phyloP scores from a whole-genome alignment of 2,888 invertebrate species.

The Hyalella azteca region DNA sequence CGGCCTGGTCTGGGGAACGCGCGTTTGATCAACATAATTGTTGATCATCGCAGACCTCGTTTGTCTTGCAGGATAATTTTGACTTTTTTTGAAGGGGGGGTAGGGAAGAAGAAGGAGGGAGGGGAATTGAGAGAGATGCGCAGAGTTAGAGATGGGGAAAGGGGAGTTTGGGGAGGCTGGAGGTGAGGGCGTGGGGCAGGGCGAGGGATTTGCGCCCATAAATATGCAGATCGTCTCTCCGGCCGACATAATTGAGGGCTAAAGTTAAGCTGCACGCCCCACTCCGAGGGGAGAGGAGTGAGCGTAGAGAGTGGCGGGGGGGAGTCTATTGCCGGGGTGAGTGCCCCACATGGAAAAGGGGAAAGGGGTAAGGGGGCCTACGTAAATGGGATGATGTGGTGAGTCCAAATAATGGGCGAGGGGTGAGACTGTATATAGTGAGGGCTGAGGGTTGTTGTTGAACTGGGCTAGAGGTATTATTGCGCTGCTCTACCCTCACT shows the following conservation, averaged over 20 bases:
- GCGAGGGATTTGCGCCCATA: constrained; percentile 13
- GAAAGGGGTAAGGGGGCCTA: not conserved
- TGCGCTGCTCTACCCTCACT: no score
- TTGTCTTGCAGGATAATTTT: no score
- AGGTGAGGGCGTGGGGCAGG: constrained; percentile 11
- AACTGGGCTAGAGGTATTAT: no score
- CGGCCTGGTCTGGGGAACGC: no score
- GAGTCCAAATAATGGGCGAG: not conserved
- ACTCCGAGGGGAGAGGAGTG: not conserved
- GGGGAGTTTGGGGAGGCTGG: not conserved
- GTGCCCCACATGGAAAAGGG: not conserved
- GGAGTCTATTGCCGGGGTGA: not conserved
- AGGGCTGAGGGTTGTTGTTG: no score
- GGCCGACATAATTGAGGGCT: constrained; percentile 28
- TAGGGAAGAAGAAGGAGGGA: not conserved
- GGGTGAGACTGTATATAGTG: no score
- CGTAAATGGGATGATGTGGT: not conserved
- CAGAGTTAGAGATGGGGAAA: not conserved
- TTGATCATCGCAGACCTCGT: no score
- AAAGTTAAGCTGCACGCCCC: constrained; percentile 23
- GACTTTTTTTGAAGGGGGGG: not conserved
- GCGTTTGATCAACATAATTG: no score
- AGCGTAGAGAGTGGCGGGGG: not conserved
- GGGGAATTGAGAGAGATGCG: not conserved
- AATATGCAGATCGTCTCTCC: constrained; percentile 26